Conservation (phyloP, 2,797 vertebrate genomes). For the Lemur catta region DNA sequence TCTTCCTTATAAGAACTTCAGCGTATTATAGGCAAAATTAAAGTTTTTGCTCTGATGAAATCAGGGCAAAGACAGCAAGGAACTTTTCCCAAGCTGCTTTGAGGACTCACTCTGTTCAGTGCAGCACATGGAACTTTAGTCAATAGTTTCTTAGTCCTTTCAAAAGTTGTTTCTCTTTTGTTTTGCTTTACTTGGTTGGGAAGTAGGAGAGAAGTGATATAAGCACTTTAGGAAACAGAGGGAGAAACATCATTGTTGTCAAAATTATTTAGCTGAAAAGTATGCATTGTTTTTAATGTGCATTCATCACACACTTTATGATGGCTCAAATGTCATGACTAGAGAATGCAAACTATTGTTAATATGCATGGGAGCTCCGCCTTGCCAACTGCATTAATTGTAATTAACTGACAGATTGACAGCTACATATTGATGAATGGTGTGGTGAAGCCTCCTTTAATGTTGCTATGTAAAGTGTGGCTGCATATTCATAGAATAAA, state of each 20-base stretch:
- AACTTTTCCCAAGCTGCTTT: neutral
- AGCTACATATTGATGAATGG: constrained; percentile 65
- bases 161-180: constrained; percentile 41
- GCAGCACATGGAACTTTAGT: constrained; percentile 16
- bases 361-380: constrained; percentile 52
- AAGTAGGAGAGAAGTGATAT: constrained; percentile 48
- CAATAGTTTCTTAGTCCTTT: neutral
- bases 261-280: constrained; percentile 67
- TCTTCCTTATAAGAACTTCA: neutral
- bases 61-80: neutral
- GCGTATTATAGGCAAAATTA: neutral
- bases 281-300: constrained; percentile 63
- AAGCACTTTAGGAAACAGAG: constrained; percentile 45
- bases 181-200: constrained; percentile 48
- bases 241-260: neutral
- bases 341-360: constrained; percentile 72
- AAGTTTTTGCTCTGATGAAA: neutral
- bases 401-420: constrained; percentile 76
- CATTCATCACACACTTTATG: constrained; percentile 67
- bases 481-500: constrained; percentile 63
- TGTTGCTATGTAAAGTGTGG: constrained; percentile 24
- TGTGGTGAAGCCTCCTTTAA: constrained; percentile 53
- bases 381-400: constrained; percentile 39
- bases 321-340: constrained; percentile 55
- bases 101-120: neutral